These are phyloP conservation scores for Mya arenaria DNA, from an alignment of 1,140 invertebrate genomes.

Conservation along the genomic window DNA sequence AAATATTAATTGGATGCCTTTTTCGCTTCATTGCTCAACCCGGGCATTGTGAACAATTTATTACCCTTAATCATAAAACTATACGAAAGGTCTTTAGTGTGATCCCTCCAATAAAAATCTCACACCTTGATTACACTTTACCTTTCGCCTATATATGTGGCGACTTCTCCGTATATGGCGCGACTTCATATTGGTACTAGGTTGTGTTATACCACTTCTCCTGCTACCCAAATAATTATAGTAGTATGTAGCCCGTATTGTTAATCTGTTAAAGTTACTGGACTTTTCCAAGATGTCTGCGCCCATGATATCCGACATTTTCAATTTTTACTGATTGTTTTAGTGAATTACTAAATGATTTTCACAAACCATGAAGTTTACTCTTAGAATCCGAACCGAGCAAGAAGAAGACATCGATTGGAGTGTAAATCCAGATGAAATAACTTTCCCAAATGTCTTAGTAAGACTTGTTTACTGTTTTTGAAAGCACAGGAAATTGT, in stretches of 20 bases:
- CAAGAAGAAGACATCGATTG: constrained; percentile 76
- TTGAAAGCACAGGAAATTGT: too few species aligned
- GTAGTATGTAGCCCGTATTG: too few species aligned
- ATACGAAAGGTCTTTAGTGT: too few species aligned
- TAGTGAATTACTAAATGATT: background rate
- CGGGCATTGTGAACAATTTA: too few species aligned
- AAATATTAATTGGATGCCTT: too few species aligned
- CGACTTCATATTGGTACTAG: background rate
- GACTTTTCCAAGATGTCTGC: background rate
- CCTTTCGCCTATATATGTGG: background rate
- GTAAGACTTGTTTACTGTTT: too few species aligned
- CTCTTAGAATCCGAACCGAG: constrained; percentile 72
- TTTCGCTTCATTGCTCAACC: too few species aligned
- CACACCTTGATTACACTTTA: background rate
- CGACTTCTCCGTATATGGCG: background rate
- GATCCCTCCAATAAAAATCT: background rate
- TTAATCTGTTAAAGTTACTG: background rate
- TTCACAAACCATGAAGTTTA: constrained; percentile 63
- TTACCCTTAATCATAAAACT: too few species aligned
- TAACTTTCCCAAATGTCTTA: constrained; percentile 72
- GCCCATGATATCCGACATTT: background rate
- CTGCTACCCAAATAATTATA: too few species aligned
- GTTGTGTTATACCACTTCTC: too few species aligned
- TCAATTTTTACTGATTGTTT: background rate
- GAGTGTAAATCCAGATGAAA: constrained; percentile 76